Percentiles rank a stretch among this genome's conserved stretches.
Evolutionary conservation across 2,113 vertebrate genomes (phyloP).

Genomic region (Gadus chalcogrammus): DNA sequence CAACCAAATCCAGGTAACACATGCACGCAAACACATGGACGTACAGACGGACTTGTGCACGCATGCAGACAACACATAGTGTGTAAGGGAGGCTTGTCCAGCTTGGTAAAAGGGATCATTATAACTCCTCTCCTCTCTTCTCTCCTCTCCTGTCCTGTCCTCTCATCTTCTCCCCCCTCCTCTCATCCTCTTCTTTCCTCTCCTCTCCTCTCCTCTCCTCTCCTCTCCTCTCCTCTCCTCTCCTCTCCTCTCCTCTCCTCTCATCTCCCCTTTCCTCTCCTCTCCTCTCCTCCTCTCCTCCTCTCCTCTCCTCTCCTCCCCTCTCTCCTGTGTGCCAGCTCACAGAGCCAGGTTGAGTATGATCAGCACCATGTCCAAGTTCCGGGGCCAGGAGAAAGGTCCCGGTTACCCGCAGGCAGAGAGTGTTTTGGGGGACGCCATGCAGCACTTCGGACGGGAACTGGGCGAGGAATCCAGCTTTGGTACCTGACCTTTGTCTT

Average conservation of each 20-base stretch:
- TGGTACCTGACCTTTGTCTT: slow-evolving; percentile 62
- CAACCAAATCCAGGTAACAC: slow-evolving; percentile 89
- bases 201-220: no score
- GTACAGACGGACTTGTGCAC: background rate
- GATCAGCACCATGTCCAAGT: slow-evolving; percentile 99
- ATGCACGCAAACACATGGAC: background rate
- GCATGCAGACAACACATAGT: background rate
- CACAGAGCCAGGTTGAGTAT: slow-evolving; percentile 95
- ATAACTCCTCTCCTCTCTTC: no score
- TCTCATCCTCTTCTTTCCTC: background rate
- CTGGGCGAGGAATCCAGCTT: slow-evolving; percentile 94
- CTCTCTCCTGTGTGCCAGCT: slow-evolving; percentile 62
- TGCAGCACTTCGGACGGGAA: slow-evolving; percentile 90
- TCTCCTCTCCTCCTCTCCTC: no score
- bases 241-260: background rate
- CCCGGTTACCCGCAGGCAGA: slow-evolving; percentile 94
- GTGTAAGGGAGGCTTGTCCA: no score
- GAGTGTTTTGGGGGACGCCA: slow-evolving; percentile 86
- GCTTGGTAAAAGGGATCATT: no score
- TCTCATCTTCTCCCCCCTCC: background rate
- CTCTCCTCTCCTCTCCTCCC: background rate
- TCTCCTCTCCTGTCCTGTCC: background rate
- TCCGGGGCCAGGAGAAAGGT: slow-evolving; percentile 92
- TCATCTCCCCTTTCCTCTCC: no score
- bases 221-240: background rate